A percentile compares a stretch with the other conserved stretches of the same genome.
Conservation (phyloP, 2,888 invertebrate species). For the Bombylius major region DNA sequence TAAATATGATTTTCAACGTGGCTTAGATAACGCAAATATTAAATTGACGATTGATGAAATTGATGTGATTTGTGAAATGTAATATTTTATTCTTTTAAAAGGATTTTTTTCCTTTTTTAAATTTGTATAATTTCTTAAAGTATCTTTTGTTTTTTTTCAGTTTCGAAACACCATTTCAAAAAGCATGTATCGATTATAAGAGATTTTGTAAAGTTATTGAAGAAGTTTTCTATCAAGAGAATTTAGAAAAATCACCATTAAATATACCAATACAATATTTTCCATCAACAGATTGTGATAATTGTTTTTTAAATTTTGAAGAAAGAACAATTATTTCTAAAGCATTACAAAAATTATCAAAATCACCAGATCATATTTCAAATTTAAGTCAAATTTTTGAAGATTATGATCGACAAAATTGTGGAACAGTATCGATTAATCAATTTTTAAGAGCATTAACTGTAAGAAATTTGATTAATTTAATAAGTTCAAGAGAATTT, state of each 20-base stretch:
- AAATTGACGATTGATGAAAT: conserved; percentile 53
- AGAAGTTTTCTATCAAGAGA: conserved; percentile 52
- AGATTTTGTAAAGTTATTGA: conserved; percentile 56
- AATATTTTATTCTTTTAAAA: conserved; percentile 27
- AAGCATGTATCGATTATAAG: conserved; percentile 49
- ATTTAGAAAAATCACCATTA: conserved; percentile 54
- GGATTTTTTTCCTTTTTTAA: not conserved
- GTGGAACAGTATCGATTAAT: conserved; percentile 52
- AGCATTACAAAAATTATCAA: conserved; percentile 55
- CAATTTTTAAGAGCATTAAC: conserved; percentile 54
- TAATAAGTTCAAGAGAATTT: conserved; percentile 53
- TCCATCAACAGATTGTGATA: conserved; percentile 49
- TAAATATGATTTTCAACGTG: conserved; percentile 56
- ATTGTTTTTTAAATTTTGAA: conserved; percentile 57
- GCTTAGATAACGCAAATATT: conserved; percentile 51
- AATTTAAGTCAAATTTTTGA: conserved; percentile 56
- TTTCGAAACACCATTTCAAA: conserved; percentile 49
- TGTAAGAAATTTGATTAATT: conserved; percentile 47
- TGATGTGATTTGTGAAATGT: conserved; percentile 60
- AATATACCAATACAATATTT: conserved; percentile 56
- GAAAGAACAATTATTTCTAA: conserved; percentile 50
- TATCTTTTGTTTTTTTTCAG: conserved; percentile 29
- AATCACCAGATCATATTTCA: conserved; percentile 50
- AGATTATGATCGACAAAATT: conserved; percentile 55
- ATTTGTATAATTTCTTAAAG: not conserved